phyloP scores from a whole-genome alignment of 2,888 invertebrate genomes.

The Sceliomorpha sp. region DNA sequence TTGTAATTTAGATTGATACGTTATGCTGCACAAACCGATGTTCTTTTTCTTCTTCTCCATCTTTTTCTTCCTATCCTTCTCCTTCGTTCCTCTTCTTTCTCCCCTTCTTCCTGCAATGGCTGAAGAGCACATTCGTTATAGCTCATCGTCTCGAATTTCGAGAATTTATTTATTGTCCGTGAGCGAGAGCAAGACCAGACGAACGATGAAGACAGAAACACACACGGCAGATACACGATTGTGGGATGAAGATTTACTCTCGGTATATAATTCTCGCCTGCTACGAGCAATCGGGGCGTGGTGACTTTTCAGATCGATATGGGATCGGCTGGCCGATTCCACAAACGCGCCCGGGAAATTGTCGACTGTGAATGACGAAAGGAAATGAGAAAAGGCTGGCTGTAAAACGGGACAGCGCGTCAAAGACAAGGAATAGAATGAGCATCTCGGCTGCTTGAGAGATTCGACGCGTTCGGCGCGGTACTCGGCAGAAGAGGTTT shows the following conservation, averaged over 20 bases:
- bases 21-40: constrained; percentile 61
- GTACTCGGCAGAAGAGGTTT: constrained; percentile 4
- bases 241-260: constrained; percentile 49
- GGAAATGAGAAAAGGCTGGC: constrained; percentile 36
- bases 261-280: constrained; percentile 37
- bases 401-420: constrained; percentile 19
- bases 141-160: constrained; percentile 62
- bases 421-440: constrained; percentile 19
- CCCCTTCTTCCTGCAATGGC: constrained; percentile 31
- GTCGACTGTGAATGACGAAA: constrained; percentile 28
- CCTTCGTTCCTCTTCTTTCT: constrained; percentile 36
- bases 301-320: constrained; percentile 49
- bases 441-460: constrained; percentile 1
- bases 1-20: constrained; percentile 80
- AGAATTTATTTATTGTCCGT: constrained; percentile 64
- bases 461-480: not conserved
- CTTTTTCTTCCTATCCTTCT: constrained; percentile 6
- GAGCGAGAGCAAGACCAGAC: constrained; percentile 36
- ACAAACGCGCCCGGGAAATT: constrained; percentile 38
- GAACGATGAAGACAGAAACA: constrained; percentile 15
- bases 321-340: constrained; percentile 31
- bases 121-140: constrained; percentile 49
- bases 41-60: constrained; percentile 31
- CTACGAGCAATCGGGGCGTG: constrained; percentile 45
- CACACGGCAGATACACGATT: constrained; percentile 13